Evolutionary conservation across 2,797 vertebrate species (phyloP), one percentile per base, ranked within the genome.

Genomic region (Falco peregrinus): DNA sequence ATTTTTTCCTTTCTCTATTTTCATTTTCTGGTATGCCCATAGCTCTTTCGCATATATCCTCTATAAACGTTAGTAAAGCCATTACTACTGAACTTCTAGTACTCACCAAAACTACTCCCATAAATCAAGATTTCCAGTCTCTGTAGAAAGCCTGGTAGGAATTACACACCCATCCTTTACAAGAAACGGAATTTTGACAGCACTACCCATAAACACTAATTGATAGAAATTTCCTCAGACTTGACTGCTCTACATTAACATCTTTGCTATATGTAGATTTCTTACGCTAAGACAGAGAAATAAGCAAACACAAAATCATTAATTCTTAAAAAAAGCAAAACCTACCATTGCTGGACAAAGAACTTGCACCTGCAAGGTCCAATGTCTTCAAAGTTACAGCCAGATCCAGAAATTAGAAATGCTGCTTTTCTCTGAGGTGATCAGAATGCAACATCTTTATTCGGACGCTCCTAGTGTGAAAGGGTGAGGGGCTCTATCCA

Each of bases 361-460:
- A 47, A 19, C 24, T 18, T 57, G 20, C 22, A 16, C 16, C 13
- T 31, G 10, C 43, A 63, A 26, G 29, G 26, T 37, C 41, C 16
- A 17, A 41, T 21, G 16, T 8, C 56, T 68, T 19, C 31, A 19
- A 17, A 29, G 33, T 13, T 41, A n/a, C 37, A 51, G 51, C 24
- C 48, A 22, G 22, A 37, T 45, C 29, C 39, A 50, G 28, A 43
- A 35, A 11, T 29, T 29, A 8, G 16, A n/a, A 56, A 37, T 0
- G 5, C 48, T 57, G 0, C 15, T 64, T 37, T 29, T 47, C 43
- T 21, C 33, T 5, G 7, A 15, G 7, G 18, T 0, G 2, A 37
- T 16, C 18, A 20, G 24, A 48, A 81, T 9, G 5, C 14, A 33
- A 65, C 17, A 10, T 14, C 41, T 39, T 53, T 15, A 18, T n/a